A percentile compares a stretch with the other conserved stretches of the same genome.
Evolutionary conservation across 2,888 invertebrate genomes (phyloP).

Genomic region (Hololepta plana): DNA sequence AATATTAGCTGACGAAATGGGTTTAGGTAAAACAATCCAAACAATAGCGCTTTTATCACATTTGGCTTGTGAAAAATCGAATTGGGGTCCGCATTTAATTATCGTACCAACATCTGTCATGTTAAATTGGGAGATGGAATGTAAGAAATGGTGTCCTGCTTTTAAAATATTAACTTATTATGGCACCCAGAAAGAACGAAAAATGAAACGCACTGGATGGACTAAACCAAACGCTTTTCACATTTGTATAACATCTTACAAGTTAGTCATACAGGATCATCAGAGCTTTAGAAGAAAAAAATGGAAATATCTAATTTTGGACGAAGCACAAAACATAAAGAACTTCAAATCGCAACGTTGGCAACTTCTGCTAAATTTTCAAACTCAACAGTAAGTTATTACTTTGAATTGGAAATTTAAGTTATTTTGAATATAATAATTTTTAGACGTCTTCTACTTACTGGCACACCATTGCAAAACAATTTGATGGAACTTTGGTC

Average conservation of each 20-base stretch:
- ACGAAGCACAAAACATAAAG: constrained; percentile 98
- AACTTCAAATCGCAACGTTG: constrained; percentile 98
- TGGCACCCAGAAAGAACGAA: constrained; percentile 89
- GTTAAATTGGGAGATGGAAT: constrained; percentile 99
- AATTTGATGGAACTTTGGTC: constrained; percentile 96
- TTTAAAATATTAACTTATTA: constrained; percentile 98
- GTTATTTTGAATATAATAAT: constrained; percentile 8
- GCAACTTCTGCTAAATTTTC: constrained; percentile 91
- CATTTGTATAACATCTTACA: constrained; percentile 95
- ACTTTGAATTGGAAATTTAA: not conserved
- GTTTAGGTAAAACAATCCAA: constrained; percentile 92
- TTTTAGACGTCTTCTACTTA: constrained; percentile 67
- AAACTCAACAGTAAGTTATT: constrained; percentile 61
- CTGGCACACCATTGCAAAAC: constrained; percentile 92
- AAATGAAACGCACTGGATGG: constrained; percentile 85
- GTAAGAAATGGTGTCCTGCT: constrained; percentile 99
- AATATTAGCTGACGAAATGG: constrained; percentile 94
- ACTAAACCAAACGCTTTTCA: constrained; percentile 97
- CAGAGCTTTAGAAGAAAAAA: constrained; percentile 92
- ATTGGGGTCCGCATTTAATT: constrained; percentile 98
- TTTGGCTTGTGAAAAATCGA: constrained; percentile 75
- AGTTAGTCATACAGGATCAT: constrained; percentile 96
- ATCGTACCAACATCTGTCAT: constrained; percentile 98
- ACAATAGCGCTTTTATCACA: constrained; percentile 89
- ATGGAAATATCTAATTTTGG: constrained; percentile 95